Evolutionary conservation across 2,888 invertebrate genomes (phyloP).

Genomic region (Harpagoxenus sublaevis): DNA sequence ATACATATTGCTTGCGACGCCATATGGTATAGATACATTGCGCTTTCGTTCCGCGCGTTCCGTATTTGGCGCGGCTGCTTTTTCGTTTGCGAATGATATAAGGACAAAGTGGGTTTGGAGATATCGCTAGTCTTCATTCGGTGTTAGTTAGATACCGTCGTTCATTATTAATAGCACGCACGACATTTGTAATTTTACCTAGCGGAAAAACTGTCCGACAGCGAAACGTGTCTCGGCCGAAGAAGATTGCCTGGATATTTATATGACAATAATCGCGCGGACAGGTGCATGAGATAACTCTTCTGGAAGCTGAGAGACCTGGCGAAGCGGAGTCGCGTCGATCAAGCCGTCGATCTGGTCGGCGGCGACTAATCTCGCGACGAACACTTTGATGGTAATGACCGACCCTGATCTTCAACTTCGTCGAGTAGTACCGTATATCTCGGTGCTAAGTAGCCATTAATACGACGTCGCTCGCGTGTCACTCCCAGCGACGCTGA

Average conservation of each 20-base stretch:
- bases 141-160: conserved; percentile 1
- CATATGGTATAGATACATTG: conserved; percentile 42
- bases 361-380: conserved; percentile 41
- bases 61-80: conserved; percentile 29
- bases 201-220: conserved; percentile 25
- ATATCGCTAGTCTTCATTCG: conserved; percentile 21
- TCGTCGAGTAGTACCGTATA: conserved; percentile 38
- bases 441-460: conserved; percentile 68
- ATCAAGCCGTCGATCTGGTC: conserved; percentile 24
- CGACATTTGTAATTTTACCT: conserved; percentile 18
- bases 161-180: conserved; percentile 38
- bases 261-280: conserved; percentile 23
- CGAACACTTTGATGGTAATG: conserved; percentile 36
- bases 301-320: background rate
- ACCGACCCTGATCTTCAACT: conserved; percentile 45
- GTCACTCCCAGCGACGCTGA: conserved; percentile 50
- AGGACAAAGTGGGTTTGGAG: conserved; percentile 13
- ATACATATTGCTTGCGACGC: conserved; percentile 27
- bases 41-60: conserved; percentile 5
- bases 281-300: conserved; percentile 47
- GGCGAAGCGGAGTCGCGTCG: conserved; percentile 1
- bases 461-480: conserved; percentile 64
- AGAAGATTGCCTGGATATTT: conserved; percentile 18
- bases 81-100: conserved; percentile 32
- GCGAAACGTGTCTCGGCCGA: background rate